A percentile compares a stretch with the other conserved stretches of the same genome.
Conservation (phyloP, 2,888 invertebrate genomes). For the Oxyscelio sp. region DNA sequence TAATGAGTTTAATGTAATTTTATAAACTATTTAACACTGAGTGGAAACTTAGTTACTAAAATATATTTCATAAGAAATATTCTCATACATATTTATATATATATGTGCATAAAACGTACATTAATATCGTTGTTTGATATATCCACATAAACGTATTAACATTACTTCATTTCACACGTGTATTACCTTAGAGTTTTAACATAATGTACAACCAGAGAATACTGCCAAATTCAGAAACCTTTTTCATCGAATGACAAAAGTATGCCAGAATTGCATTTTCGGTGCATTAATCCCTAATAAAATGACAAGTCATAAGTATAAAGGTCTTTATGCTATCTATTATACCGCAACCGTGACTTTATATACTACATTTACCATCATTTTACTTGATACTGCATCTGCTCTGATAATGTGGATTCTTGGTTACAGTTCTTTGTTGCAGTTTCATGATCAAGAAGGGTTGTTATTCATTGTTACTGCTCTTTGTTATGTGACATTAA, state of each 20-base stretch:
- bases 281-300: slow-evolving; percentile 1
- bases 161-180: too few species aligned
- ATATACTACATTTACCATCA: background rate
- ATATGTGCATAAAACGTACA: too few species aligned
- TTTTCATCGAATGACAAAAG: background rate
- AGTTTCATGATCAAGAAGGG: slow-evolving; percentile 1
- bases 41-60: too few species aligned
- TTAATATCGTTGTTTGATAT: too few species aligned
- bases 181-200: too few species aligned
- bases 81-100: too few species aligned
- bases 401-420: background rate
- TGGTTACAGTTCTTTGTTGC: slow-evolving; percentile 5
- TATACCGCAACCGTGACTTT: background rate
- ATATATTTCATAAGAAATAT: too few species aligned
- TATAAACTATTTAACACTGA: too few species aligned
- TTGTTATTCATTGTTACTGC: too few species aligned
- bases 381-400: background rate
- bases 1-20: too few species aligned
- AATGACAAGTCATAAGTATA: background rate
- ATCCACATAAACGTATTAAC: too few species aligned
- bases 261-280: background rate
- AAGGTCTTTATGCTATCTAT: background rate
- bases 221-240: background rate
- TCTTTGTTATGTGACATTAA: slow-evolving; percentile 5
- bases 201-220: background rate